A percentile compares a stretch with the other conserved stretches of the same genome.
These are phyloP conservation scores for Rhombomys opimus DNA, from an alignment of 2,113 vertebrate species.

Conservation along the genomic window DNA sequence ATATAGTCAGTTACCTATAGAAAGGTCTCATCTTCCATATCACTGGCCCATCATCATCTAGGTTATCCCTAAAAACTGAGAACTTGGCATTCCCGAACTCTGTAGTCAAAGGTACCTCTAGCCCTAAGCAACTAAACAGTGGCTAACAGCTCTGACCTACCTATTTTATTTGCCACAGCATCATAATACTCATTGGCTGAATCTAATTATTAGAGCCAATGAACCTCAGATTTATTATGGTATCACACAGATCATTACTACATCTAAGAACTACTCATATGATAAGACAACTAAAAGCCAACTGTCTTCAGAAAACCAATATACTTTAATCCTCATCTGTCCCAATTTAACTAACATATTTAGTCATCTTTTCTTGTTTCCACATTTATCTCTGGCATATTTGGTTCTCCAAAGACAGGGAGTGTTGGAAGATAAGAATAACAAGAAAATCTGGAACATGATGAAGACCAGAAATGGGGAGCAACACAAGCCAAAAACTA, in stretches of 20 bases:
- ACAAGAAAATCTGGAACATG: conserved; percentile 76
- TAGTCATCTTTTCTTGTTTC: conserved; percentile 70
- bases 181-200: not conserved
- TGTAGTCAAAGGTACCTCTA: not conserved
- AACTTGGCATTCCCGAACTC: not conserved
- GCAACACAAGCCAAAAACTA: conserved; percentile 74
- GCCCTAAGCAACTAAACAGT: not conserved
- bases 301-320: conserved; percentile 47
- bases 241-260: conserved; percentile 19
- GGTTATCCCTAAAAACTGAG: not conserved
- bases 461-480: conserved; percentile 71
- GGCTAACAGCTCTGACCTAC: not conserved
- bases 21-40: not conserved
- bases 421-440: conserved; percentile 71
- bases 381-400: conserved; percentile 74
- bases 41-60: not conserved
- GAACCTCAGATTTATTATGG: conserved; percentile 11
- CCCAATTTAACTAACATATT: conserved; percentile 68
- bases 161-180: not conserved
- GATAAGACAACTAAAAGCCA: conserved; percentile 36
- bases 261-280: conserved; percentile 3
- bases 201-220: not conserved
- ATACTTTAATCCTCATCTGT: conserved; percentile 62
- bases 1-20: not conserved
- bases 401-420: conserved; percentile 72